Evolutionary conservation across 2,797 vertebrate species (phyloP).

Genomic region (Muscicapa striata): DNA sequence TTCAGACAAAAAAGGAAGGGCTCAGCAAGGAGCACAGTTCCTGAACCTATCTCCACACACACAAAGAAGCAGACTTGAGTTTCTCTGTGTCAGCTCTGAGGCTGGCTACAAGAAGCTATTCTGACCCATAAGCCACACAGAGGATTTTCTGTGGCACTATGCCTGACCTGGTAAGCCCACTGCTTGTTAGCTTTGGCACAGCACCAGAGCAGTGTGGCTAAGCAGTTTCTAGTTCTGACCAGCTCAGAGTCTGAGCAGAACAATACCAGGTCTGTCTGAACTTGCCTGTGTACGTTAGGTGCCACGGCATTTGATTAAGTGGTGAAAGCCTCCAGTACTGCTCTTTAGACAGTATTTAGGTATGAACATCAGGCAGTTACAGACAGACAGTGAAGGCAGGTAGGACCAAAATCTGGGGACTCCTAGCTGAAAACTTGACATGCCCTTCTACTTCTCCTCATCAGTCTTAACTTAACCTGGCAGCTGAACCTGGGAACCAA

Average conservation of each 20-base stretch:
- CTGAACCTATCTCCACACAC: background rate
- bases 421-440: background rate
- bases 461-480: background rate
- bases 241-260: background rate
- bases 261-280: conserved; percentile 13
- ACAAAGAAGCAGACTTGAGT: background rate
- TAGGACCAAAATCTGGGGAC: background rate
- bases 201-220: background rate
- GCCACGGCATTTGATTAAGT: background rate
- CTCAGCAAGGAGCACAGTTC: background rate
- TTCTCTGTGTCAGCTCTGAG: background rate
- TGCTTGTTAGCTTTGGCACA: conserved; percentile 18
- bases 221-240: background rate
- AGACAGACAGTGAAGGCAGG: background rate
- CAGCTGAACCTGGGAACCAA: background rate
- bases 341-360: background rate
- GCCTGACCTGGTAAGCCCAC: background rate
- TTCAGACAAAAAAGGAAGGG: background rate
- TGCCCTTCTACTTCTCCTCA: background rate
- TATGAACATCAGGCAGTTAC: background rate
- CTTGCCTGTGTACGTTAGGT: background rate
- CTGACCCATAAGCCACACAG: background rate
- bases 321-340: background rate
- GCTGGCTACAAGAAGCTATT: background rate
- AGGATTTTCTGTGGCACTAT: conserved; percentile 11